Base-by-base conservation (phyloP, 64 coral and sea anemone species). In the Acropora tenuis region DNA sequence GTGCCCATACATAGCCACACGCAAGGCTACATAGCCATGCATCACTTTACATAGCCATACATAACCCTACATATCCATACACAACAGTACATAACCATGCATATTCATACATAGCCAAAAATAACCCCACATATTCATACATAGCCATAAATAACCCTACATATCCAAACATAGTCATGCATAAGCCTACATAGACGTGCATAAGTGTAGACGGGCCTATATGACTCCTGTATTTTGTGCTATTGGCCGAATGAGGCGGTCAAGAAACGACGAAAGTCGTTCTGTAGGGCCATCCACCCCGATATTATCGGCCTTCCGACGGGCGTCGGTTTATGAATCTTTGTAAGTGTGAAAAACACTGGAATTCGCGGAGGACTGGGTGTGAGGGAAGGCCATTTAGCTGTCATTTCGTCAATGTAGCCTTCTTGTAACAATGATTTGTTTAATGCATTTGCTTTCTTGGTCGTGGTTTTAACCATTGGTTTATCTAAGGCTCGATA, bases 241-340 rank as follows among this genome's bases (percentile, higher is more conserved):
- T 44, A 89, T 48, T 12, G 55, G 48, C 63, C 79, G 40, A 65
- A 89, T 40, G 11, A 71, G 57, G 63, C 78, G 52, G 68, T 89
- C 74, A 58, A 89, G 50, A 89, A 89, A 75, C 3, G 20, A 42
- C 45, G 88, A 89, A 41, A 89, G n/a, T 8, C 43, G n/a, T 63
- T 78, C 88, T 6, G 88, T 89, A 53, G 87, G 76, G 20, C 57
- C 41, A 12, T 44, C 18, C 88, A 78, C 10, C 75, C 59, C 17
- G 75, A 89, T 10, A 90, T 81, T 16, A 80, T 30, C 30, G 30
- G 89, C 48, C 89, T 50, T 3, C 89, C 89, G 43, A 74, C 69
- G n/a, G 2, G 59, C 40, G 16, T 50, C 46, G 59, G 53, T 90
- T 90, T 90, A 58, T 90, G 89, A 58, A 90, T 90, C 17, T 90